Evolutionary conservation across 2,888 invertebrate genomes (phyloP).

Genomic region (Macrophya alboannulata): DNA sequence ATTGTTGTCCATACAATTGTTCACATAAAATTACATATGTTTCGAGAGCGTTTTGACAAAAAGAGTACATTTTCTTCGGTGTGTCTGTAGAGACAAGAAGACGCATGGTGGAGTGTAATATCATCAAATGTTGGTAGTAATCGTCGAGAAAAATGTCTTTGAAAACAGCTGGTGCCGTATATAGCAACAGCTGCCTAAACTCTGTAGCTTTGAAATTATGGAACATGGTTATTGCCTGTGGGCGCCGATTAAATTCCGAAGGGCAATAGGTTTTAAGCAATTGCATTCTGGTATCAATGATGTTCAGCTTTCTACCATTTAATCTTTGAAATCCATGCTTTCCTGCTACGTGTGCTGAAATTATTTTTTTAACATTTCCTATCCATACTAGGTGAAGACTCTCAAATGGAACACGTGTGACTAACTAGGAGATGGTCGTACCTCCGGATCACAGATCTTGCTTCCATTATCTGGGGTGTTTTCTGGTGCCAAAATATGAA

Average conservation of each 20-base stretch:
- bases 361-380: conserved; percentile 43
- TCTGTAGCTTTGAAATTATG: conserved; percentile 55
- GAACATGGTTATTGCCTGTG: conserved; percentile 27
- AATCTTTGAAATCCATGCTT: conserved; percentile 37
- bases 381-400: conserved; percentile 41
- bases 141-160: conserved; percentile 31
- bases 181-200: conserved; percentile 47
- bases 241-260: conserved; percentile 56
- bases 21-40: conserved; percentile 38
- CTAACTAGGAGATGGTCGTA: too few species aligned
- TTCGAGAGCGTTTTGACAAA: conserved; percentile 44
- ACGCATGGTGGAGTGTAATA: conserved; percentile 53
- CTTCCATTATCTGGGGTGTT: too few species aligned
- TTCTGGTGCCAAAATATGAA: too few species aligned
- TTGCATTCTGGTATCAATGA: conserved; percentile 54
- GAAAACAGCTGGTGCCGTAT: conserved; percentile 54
- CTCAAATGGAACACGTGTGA: conserved; percentile 50
- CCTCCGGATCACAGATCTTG: too few species aligned
- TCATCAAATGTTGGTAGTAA: conserved; percentile 52
- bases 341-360: conserved; percentile 41
- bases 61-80: conserved; percentile 37
- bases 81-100: conserved; percentile 43
- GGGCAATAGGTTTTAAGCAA: conserved; percentile 47
- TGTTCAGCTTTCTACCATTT: conserved; percentile 48
- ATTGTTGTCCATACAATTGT: conserved; percentile 51